phyloP scores from a whole-genome alignment of 2,888 invertebrate species.

The Byasa hedistus region DNA sequence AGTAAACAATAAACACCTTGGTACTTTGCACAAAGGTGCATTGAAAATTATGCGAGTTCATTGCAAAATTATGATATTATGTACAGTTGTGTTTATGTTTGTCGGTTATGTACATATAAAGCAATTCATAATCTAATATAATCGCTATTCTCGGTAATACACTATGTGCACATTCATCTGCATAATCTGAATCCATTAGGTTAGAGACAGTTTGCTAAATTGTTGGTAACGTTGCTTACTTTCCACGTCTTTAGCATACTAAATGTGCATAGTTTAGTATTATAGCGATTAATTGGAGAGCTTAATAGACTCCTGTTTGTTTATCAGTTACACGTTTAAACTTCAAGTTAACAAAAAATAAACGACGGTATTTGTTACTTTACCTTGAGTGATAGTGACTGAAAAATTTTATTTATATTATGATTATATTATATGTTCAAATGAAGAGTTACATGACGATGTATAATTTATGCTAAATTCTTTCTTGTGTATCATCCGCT shows the following conservation, averaged over 20 bases:
- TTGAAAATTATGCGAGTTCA: too few relatives aligned
- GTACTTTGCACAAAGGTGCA: too few relatives aligned
- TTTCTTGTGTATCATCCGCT: too few relatives aligned
- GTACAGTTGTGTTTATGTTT: too few relatives aligned
- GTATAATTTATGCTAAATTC: too few relatives aligned
- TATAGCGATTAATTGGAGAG: background rate
- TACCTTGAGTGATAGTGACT: background rate
- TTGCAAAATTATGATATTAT: too few relatives aligned
- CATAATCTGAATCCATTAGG: slow-evolving; percentile 29
- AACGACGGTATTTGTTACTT: background rate
- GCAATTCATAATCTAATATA: slow-evolving; percentile 4
- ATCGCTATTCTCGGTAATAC: slow-evolving; percentile 16
- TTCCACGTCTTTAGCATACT: slow-evolving; percentile 20
- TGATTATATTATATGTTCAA: too few relatives aligned
- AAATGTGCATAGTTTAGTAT: slow-evolving; percentile 13
- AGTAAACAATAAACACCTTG: too few relatives aligned
- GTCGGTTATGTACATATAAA: too few relatives aligned
- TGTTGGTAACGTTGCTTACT: slow-evolving; percentile 22
- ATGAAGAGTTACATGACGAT: too few relatives aligned
- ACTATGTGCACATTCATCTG: slow-evolving; percentile 23
- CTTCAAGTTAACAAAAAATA: background rate
- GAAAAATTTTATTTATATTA: too few relatives aligned
- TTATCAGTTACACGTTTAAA: background rate
- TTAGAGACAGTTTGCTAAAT: slow-evolving; percentile 28
- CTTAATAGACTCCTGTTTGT: slow-evolving; percentile 11